phyloP scores from a whole-genome alignment of 2,888 invertebrate species.

The Tigriopus californicus region DNA sequence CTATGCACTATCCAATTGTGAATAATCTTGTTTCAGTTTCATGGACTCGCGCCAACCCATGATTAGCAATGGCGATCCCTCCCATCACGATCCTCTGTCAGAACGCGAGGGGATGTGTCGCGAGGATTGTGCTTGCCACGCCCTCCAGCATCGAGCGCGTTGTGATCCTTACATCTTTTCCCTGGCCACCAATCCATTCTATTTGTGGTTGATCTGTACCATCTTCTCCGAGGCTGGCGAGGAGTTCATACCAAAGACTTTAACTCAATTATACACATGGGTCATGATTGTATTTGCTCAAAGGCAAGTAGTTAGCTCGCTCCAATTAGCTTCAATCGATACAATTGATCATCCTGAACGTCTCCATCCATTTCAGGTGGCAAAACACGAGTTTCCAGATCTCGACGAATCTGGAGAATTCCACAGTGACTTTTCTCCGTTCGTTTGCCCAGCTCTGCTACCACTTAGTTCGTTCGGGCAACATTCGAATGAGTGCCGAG shows the following conservation, averaged over 20 bases:
- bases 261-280: constrained; percentile 15
- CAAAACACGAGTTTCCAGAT: constrained; percentile 9
- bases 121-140: constrained; percentile 6
- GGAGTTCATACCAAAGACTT: constrained; percentile 12
- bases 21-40: too few relatives aligned
- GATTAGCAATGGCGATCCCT: too few relatives aligned
- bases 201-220: constrained; percentile 15
- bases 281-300: constrained; percentile 15
- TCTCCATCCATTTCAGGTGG: constrained; percentile 7
- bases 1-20: too few relatives aligned
- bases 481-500: constrained; percentile 9
- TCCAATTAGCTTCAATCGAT: too few relatives aligned
- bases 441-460: constrained; percentile 12
- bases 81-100: background rate
- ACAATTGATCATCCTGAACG: too few relatives aligned
- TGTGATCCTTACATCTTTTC: constrained; percentile 15
- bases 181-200: constrained; percentile 14
- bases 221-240: constrained; percentile 16
- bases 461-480: constrained; percentile 10
- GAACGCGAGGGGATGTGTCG: constrained; percentile 8
- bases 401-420: constrained; percentile 1
- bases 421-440: constrained; percentile 7
- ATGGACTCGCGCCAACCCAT: too few relatives aligned
- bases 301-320: background rate
- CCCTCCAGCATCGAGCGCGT: constrained; percentile 3